Percentiles rank a stretch among this genome's conserved stretches.
Conservation (phyloP, 2,797 vertebrate species). For the Sebastes aleutianus region DNA sequence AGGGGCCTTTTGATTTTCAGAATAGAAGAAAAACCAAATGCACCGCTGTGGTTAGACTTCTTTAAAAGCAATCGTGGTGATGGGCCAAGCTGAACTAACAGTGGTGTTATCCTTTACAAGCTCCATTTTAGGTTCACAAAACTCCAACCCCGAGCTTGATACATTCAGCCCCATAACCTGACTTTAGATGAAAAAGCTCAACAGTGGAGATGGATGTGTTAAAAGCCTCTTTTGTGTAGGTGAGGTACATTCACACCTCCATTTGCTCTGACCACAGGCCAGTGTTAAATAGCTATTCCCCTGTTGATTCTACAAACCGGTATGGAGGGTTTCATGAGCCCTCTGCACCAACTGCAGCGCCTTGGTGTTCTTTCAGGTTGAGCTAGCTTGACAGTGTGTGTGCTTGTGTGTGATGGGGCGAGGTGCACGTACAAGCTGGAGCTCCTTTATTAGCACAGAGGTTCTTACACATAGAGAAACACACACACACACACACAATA, state of each 20-base stretch:
- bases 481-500: background rate
- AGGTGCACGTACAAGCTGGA: background rate
- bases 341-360: background rate
- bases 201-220: background rate
- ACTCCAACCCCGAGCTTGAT: background rate
- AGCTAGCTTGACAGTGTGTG: background rate
- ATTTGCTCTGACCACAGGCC: background rate
- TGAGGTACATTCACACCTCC: background rate
- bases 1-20: background rate
- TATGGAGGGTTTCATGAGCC: background rate
- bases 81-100: background rate
- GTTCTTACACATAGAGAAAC: background rate
- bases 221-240: slow-evolving; percentile 1
- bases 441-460: background rate
- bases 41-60: background rate
- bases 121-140: background rate
- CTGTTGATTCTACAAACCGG: background rate
- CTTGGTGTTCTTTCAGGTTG: slow-evolving; percentile 3
- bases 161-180: background rate
- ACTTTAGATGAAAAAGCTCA: background rate
- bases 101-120: background rate
- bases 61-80: background rate
- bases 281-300: background rate
- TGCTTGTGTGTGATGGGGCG: background rate
- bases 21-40: background rate